A percentile compares a stretch with the other conserved stretches of the same genome.
These are phyloP conservation scores for Gobionotothen gibberifrons DNA, from an alignment of 2,797 vertebrate species.

Conservation along the genomic window DNA sequence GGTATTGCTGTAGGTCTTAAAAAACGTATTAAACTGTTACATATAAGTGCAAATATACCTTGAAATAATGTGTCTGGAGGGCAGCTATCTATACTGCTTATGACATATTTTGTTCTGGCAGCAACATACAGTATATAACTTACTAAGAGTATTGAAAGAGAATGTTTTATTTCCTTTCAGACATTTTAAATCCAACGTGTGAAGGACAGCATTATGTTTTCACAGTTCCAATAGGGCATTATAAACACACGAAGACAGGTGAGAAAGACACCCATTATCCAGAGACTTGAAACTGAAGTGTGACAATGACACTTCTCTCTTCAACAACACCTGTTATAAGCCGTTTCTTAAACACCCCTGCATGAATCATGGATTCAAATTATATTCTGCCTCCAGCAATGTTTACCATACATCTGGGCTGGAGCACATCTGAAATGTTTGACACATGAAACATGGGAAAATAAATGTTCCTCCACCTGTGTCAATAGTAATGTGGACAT, in stretches of 20 bases:
- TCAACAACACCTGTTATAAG: neutral
- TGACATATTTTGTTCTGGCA: slow-evolving; percentile 4
- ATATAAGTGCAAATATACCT: neutral
- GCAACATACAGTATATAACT: slow-evolving; percentile 3
- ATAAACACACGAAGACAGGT: neutral
- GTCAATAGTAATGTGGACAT: slow-evolving; percentile 29
- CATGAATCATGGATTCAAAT: slow-evolving; percentile 16
- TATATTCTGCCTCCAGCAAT: neutral
- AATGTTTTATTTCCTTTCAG: neutral
- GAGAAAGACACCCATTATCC: slow-evolving; percentile 7
- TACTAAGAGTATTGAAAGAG: neutral
- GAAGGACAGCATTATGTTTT: slow-evolving; percentile 7
- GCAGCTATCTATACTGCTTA: neutral
- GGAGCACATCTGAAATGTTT: neutral
- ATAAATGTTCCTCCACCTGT: slow-evolving; percentile 10
- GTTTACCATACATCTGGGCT: neutral
- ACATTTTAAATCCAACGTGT: slow-evolving; percentile 9
- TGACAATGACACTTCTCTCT: neutral
- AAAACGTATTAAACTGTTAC: neutral
- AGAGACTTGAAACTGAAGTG: slow-evolving; percentile 1
- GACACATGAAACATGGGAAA: slow-evolving; percentile 8
- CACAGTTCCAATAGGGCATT: neutral
- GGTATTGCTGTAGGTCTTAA: neutral
- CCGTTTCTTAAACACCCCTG: neutral
- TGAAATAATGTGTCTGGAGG: neutral